Evolutionary conservation across 1,140 invertebrate species (phyloP), one percentile per base, ranked within the genome.

Genomic region (Halyomorpha halys): DNA sequence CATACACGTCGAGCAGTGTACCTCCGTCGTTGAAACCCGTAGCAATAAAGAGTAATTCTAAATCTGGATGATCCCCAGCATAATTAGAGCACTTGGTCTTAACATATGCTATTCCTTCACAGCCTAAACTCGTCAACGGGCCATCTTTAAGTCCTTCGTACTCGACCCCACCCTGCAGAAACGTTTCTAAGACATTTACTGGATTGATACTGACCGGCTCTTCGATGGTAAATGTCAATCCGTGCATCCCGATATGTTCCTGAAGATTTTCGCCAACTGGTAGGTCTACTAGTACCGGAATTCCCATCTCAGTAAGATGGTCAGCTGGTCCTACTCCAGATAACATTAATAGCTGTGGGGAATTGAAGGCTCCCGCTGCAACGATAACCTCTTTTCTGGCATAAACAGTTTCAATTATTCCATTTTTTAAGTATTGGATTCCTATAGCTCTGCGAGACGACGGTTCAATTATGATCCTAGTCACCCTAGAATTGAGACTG

Each of bases 211-310:
- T 83, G 77, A 3, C 81, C 1, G 77, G 80, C 44, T 82, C 77
- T 67, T 87, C 85, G 0, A 87, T 79, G 27, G 83, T 73, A 69
- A 87, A 89, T 0, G 81, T 82, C 61, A 89, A 74, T 2, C 82
- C 83, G 81, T 66, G 62, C 61, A 67, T 70, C 21, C 67, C 85
- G 19, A 87, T 79, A 68, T 91, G 89, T 73, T 90, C 87, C 70
- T 88, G 84, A 0, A 93, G 77, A 73, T 92, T 92, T 63, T 84
- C 80, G 0, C 91, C 91, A 0, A 93, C 88, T 19, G 67, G 80
- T 14, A 86, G 73, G 66, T 87, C 80, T 70, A 85, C 74, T 13
- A 89, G 73, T 0, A 85, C 74, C 0, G 80, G 76, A 25, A 91
- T 85, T 0, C 82, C 82, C 1, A 90, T 73, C 25, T 83, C 79